Base-by-base conservation (phyloP, 2,797 vertebrate genomes). In the Protosalanx chinensis region DNA sequence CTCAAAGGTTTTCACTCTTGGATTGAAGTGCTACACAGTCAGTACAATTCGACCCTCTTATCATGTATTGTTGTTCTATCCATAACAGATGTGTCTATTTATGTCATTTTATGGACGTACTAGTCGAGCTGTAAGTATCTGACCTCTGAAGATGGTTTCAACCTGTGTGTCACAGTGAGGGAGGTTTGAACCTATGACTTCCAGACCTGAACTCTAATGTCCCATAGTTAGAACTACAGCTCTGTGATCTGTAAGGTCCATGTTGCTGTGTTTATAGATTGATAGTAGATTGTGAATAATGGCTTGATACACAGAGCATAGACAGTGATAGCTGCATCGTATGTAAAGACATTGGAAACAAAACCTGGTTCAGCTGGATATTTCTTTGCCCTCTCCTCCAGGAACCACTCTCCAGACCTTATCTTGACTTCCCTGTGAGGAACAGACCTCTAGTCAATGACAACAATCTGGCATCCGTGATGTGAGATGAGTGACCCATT, bases 361-460 rank as follows among this genome's bases (percentile, higher is more conserved):
- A 64, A 72, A 98, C 97, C 95, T 94, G 89, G n/a, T 20, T 67
- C 90, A 37, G 72, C n/a, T 5, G 94, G 93, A 76, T 95, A 98
- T 82, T 95, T 98, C 90, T 93, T 96, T 13, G 91, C 91, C 86
- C 92, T 92, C 78, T 96, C 93, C 73, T 96, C 94, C 59, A 95
- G 86, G 86, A 98, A 98, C 97, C 97, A 98, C 13, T 98, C 95
- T 61, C 96, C 97, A 61, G 95, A 93, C 78, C 93, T 93, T 83
- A 95, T 84, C 88, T 96, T 98, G 75, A 97, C 76, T 2, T 95
- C 93, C 85, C 97, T 98, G 90, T 23, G 84, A 87, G 78, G 65
- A 63, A 88, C 76, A 67, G 41, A 82, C 49, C 73, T 33, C 27
- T 12, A 10, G 18, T 56, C 51, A 16, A 56, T 56, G 18, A 56